Percentiles rank a stretch among this genome's conserved stretches.
phyloP scores from a whole-genome alignment of 2,888 invertebrate species.

The Erpobdella octoculata region DNA sequence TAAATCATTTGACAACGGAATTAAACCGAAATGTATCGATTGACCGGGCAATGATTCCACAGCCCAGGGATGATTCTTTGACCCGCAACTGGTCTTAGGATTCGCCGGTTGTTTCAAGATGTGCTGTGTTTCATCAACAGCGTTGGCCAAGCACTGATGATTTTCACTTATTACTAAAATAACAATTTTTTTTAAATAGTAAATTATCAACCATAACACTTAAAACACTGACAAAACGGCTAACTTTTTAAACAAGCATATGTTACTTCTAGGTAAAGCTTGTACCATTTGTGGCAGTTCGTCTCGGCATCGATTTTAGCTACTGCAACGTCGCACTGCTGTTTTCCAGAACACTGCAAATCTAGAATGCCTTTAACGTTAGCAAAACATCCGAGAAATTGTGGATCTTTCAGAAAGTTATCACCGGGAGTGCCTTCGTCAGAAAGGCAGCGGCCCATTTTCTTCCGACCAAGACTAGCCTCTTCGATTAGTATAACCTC shows the following conservation, averaged over 20 bases:
- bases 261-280: background rate
- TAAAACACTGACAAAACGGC: background rate
- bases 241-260: background rate
- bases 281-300: background rate
- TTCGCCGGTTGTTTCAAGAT: background rate
- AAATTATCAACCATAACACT: background rate
- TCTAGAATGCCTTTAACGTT: slow-evolving; percentile 18
- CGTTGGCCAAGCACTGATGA: background rate
- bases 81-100: background rate
- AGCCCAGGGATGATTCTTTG: slow-evolving; percentile 15
- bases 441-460: slow-evolving; percentile 4
- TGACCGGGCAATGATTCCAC: slow-evolving; percentile 12
- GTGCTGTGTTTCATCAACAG: slow-evolving; percentile 7
- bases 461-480: slow-evolving; percentile 9
- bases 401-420: background rate
- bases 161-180: slow-evolving; percentile 11
- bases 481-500: slow-evolving; percentile 3
- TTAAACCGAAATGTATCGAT: slow-evolving; percentile 15
- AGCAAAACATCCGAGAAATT: slow-evolving; percentile 11
- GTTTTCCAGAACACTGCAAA: background rate
- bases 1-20: background rate
- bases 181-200: too few relatives aligned
- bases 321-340: background rate
- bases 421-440: slow-evolving; percentile 8
- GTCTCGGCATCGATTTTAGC: slow-evolving; percentile 3